Conservation (phyloP, 2,113 vertebrate genomes). For the Saiga tatarica region DNA sequence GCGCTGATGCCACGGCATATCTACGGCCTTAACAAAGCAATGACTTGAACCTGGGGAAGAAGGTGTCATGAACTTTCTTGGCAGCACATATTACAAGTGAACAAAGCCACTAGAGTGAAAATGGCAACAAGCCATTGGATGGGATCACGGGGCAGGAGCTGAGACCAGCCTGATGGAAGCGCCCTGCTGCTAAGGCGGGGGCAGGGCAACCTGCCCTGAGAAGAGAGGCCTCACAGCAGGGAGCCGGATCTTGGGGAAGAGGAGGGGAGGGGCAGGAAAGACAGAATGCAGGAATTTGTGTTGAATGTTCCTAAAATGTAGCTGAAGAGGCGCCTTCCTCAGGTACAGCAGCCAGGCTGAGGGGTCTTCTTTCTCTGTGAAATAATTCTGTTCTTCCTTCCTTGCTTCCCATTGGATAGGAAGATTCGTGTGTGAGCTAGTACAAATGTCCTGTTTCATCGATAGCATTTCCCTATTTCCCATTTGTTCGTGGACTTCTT, state of each 20-base stretch:
- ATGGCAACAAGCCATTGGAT: background rate
- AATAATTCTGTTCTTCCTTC: background rate
- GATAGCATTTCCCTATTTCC: background rate
- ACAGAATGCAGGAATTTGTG: background rate
- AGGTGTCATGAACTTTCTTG: background rate
- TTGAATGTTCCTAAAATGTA: background rate
- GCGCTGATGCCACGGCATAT: background rate
- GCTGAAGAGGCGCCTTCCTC: background rate
- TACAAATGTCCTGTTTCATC: background rate
- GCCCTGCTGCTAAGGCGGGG: too few relatives aligned
- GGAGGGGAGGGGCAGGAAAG: background rate
- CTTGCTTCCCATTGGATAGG: background rate
- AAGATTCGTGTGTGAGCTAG: background rate
- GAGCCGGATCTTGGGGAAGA: background rate
- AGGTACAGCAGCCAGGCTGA: background rate
- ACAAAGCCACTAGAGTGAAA: background rate
- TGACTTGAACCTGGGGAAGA: background rate
- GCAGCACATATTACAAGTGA: background rate
- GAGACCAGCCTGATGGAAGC: background rate
- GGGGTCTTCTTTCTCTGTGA: background rate
- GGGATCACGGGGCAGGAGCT: background rate
- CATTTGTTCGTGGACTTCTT: background rate
- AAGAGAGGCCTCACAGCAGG: background rate
- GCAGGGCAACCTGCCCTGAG: accelerated
- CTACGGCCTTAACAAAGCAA: background rate